Evolutionary conservation across 2,888 invertebrate species (phyloP), one percentile per base, ranked within the genome.

Genomic region (Isotomurus palustris): DNA sequence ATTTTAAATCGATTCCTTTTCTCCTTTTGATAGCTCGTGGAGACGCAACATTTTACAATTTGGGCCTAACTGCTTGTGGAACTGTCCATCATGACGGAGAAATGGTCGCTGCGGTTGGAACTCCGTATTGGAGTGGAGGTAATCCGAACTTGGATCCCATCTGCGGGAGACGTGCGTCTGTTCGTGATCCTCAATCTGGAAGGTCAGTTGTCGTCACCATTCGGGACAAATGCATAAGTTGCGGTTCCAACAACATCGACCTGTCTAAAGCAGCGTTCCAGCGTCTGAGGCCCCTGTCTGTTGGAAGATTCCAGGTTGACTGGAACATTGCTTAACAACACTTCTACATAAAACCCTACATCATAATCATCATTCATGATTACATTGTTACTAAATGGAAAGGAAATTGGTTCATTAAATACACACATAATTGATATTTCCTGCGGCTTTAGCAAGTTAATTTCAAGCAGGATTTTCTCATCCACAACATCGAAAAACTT

Each of bases 81-180:
- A 14, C 28, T 22, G 12, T 28, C 2, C 52, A 47, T 29, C 47
- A 10, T 1, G 27, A 47, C 29, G 40, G 27, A 12, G 59, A 55
- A 14, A 10, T 35, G 19, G 47, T 59, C 12, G 59, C 55, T n/a
- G 59, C 59, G 1, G 35, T 55, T 40, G 50, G 41, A 17, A 28
- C n/a, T 3, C 17, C 17, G 1, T 28, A 28, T 14, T 59, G 55
- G 55, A 32, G 29, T 12, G 29, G 35, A 2, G 17, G 32, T 2
- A 52, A 59, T 47, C 41, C 52, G 2, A 59, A 59, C 38, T 25
- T 36, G 27, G 55, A 59, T 36, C 47, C 50, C 2, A 51, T 59
- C 2, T 59, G 59, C 25, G 14, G 27, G 17, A 50, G 44, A 47
- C 22, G 14, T 6, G 55, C 55, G 1, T 28, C 2, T 14, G 45